These are phyloP conservation scores for Diadumene lineata DNA, from an alignment of 92 coral and sea anemone genomes.

Conservation along the genomic window DNA sequence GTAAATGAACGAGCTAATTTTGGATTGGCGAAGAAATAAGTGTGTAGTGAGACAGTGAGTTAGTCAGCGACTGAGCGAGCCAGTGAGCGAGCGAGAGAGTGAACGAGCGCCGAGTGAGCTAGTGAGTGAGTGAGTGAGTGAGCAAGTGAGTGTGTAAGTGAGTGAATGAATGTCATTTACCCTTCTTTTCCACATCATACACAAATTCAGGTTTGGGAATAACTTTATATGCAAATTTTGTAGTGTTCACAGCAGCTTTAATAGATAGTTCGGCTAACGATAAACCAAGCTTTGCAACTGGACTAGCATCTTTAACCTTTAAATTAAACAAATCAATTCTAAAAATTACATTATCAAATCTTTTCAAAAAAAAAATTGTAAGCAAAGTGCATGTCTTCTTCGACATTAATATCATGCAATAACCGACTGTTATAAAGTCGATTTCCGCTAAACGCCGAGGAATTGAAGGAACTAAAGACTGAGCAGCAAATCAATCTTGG, in stretches of 20 bases:
- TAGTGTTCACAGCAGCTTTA: constrained; percentile 17
- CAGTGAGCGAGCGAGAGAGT: too few relatives aligned
- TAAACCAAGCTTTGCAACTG: constrained; percentile 13
- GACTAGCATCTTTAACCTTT: constrained; percentile 8
- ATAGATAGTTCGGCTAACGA: constrained; percentile 34
- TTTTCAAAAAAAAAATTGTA: background rate
- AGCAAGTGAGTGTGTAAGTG: background rate
- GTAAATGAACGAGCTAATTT: background rate
- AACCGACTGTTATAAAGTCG: too few relatives aligned
- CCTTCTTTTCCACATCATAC: constrained; percentile 30
- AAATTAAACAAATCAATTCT: too few relatives aligned
- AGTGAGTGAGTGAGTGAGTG: background rate
- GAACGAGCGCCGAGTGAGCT: too few relatives aligned
- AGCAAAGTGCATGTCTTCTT: background rate
- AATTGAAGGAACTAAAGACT: too few relatives aligned
- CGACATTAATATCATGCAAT: too few relatives aligned
- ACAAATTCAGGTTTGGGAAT: constrained; percentile 27
- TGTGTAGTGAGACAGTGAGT: background rate
- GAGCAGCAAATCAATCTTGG: too few relatives aligned
- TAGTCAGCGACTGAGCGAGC: too few relatives aligned
- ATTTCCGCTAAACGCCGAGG: too few relatives aligned
- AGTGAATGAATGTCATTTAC: background rate
- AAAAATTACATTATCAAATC: background rate
- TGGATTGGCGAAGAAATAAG: background rate
- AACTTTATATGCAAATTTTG: constrained; percentile 34